Evolutionary conservation across 2,797 vertebrate species (phyloP).

Genomic region (Mormyrus proboscirostris): DNA sequence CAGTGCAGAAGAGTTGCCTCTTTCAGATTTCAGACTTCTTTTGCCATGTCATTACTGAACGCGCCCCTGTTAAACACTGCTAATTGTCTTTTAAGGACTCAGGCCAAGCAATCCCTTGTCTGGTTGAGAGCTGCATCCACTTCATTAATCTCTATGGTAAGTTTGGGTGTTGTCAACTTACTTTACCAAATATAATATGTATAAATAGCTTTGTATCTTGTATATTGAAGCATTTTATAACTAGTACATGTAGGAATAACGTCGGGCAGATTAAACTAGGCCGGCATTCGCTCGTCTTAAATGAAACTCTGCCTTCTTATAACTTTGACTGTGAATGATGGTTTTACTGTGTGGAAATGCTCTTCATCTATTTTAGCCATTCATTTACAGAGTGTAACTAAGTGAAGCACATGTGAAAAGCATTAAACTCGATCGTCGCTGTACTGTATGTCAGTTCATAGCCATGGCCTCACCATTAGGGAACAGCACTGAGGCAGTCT

Average conservation of each 20-base stretch:
- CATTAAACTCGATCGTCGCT: neutral
- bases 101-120: slow-evolving; percentile 88
- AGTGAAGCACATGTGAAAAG: neutral
- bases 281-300: neutral
- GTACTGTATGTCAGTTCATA: neutral
- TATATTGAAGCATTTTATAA: neutral
- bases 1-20: neutral
- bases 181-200: neutral
- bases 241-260: neutral
- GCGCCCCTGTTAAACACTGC: neutral
- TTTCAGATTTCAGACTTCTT: neutral
- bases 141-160: slow-evolving; percentile 97
- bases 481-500: neutral
- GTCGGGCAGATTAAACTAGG: neutral
- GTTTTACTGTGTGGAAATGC: neutral
- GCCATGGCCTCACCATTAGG: neutral
- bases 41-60: neutral
- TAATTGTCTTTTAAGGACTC: slow-evolving; percentile 67
- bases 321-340: neutral
- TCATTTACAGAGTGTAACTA: neutral
- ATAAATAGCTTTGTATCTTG: neutral
- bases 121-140: slow-evolving; percentile 96
- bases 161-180: slow-evolving; percentile 24
- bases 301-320: neutral
- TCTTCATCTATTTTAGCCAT: neutral